These are phyloP conservation scores for Bungarus multicinctus DNA, from an alignment of 2,113 vertebrate genomes.

Conservation along the genomic window DNA sequence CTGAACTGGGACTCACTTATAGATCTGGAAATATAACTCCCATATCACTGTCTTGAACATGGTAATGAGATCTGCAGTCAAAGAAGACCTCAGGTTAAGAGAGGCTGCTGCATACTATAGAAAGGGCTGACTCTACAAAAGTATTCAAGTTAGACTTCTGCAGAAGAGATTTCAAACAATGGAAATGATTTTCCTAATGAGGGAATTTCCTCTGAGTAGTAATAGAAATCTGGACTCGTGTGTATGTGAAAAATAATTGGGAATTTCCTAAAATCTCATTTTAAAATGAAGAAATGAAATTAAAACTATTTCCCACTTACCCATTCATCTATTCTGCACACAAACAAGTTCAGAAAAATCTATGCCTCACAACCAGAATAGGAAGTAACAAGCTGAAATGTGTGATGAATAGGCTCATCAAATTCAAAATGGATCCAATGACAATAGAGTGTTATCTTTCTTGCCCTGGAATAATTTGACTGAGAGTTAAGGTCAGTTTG, in stretches of 20 bases:
- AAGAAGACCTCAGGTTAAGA: neutral
- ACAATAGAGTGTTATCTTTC: neutral
- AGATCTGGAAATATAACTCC: neutral
- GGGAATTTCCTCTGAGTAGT: neutral
- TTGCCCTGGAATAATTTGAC: neutral
- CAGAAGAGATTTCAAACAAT: neutral
- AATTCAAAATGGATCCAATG: neutral
- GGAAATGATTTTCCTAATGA: neutral
- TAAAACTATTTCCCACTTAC: neutral
- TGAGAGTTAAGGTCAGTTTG: neutral
- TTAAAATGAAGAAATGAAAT: slow-evolving; percentile 4
- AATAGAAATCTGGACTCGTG: neutral
- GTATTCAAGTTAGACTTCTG: neutral
- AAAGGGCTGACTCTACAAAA: neutral
- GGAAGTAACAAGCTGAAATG: neutral
- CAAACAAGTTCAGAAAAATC: neutral
- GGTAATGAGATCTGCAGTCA: neutral
- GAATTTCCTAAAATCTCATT: neutral
- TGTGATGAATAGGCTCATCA: neutral
- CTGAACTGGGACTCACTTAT: neutral
- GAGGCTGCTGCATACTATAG: neutral
- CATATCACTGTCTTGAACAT: neutral
- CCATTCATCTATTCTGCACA: neutral
- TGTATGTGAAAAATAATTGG: neutral
- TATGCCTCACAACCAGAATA: neutral